phyloP scores from a whole-genome alignment of 2,888 invertebrate species.

The Ichneumoninae sp. region DNA sequence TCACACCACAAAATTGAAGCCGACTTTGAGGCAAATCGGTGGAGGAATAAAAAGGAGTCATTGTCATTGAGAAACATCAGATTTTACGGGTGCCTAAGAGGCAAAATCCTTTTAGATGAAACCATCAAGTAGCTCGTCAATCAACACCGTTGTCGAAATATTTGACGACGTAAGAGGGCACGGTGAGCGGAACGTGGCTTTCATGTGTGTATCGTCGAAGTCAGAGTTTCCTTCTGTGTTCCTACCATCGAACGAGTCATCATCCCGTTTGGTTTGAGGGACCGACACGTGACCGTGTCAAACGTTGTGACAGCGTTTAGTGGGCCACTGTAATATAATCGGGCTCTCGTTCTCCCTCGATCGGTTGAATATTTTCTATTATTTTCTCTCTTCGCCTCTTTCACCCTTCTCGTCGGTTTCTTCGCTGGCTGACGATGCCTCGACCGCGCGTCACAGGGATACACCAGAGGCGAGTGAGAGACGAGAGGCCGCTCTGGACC shows the following conservation, averaged over 20 bases:
- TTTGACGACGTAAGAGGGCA: constrained; percentile 46
- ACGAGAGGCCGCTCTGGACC: constrained; percentile 36
- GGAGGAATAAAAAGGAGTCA: neutral
- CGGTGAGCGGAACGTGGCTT: constrained; percentile 18
- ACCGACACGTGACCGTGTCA: constrained; percentile 76
- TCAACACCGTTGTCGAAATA: constrained; percentile 56
- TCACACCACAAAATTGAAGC: neutral
- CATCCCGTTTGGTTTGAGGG: constrained; percentile 63
- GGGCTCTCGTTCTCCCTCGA: constrained; percentile 10
- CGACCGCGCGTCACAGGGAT: constrained; percentile 9
- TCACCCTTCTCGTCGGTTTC: constrained; percentile 37
- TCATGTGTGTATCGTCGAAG: neutral
- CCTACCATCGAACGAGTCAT: constrained; percentile 41
- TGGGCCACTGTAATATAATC: constrained; percentile 50
- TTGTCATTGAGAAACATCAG: neutral
- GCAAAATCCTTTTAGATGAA: neutral
- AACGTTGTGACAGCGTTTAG: constrained; percentile 76
- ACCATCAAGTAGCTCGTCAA: constrained; percentile 34
- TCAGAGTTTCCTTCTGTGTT: neutral
- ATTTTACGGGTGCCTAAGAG: neutral
- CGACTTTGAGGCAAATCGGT: neutral
- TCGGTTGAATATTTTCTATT: constrained; percentile 5
- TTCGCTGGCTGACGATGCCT: constrained; percentile 30
- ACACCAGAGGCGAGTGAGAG: constrained; percentile 23
- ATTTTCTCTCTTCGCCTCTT: constrained; percentile 12